phyloP scores from a whole-genome alignment of 2,888 invertebrate genomes.

The Himalopsyche japonica region DNA sequence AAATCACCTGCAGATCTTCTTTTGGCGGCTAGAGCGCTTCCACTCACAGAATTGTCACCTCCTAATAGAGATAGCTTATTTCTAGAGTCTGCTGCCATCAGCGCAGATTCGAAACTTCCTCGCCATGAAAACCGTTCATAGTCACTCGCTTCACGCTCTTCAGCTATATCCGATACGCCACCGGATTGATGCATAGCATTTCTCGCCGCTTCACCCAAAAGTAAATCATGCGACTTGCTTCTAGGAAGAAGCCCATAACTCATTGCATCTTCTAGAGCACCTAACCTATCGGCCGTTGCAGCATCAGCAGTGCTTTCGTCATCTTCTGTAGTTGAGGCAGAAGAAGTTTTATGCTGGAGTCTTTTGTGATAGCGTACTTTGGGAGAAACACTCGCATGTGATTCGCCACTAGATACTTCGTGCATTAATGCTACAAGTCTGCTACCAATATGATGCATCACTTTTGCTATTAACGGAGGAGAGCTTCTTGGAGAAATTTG shows the following conservation, averaged over 20 bases:
- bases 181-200: slow-evolving; percentile 53
- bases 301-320: slow-evolving; percentile 73
- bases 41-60: slow-evolving; percentile 66
- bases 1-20: slow-evolving; percentile 83
- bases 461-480: slow-evolving; percentile 85
- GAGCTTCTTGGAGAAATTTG: slow-evolving; percentile 65
- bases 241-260: slow-evolving; percentile 66
- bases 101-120: slow-evolving; percentile 89
- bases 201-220: slow-evolving; percentile 63
- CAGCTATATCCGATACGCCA: slow-evolving; percentile 59
- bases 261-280: slow-evolving; percentile 55
- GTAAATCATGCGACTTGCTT: slow-evolving; percentile 80
- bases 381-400: slow-evolving; percentile 65
- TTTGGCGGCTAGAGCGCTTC: slow-evolving; percentile 72
- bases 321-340: slow-evolving; percentile 68
- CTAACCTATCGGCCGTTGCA: slow-evolving; percentile 48
- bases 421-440: slow-evolving; percentile 88
- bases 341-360: slow-evolving; percentile 61
- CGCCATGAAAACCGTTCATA: slow-evolving; percentile 91
- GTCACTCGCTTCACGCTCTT: slow-evolving; percentile 79
- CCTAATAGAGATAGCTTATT: slow-evolving; percentile 72
- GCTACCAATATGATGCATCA: slow-evolving; percentile 90
- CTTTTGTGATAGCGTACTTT: slow-evolving; percentile 63
- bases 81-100: slow-evolving; percentile 84
- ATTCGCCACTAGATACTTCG: slow-evolving; percentile 81